A percentile compares a stretch with the other conserved stretches of the same genome.
Evolutionary conservation across 92 coral and sea anemone species (phyloP).

Genomic region (Heteractis magnifica): DNA sequence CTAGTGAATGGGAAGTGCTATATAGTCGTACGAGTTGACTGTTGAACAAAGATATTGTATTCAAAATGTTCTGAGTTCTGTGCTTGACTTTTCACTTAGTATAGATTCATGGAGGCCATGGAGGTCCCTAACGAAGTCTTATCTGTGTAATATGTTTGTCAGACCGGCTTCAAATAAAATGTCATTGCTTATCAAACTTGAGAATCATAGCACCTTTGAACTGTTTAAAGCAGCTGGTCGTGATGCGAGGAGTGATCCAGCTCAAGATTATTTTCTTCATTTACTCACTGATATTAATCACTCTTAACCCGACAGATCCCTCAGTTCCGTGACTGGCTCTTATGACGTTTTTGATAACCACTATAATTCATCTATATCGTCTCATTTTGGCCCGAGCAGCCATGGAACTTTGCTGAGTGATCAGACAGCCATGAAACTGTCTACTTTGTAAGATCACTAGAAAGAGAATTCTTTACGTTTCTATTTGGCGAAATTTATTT

Average conservation of each 20-base stretch:
- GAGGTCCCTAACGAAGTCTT: no score
- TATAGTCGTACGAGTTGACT: no score
- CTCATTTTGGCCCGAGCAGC: not conserved
- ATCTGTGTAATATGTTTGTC: no score
- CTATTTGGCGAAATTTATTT: not conserved
- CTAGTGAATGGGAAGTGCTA: no score
- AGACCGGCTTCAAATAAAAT: not conserved
- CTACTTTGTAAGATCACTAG: no score
- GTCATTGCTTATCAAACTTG: not conserved
- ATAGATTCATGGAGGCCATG: no score
- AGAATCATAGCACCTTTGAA: conserved; percentile 5
- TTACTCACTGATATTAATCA: not conserved
- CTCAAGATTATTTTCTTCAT: conserved; percentile 1
- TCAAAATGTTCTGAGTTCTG: no score
- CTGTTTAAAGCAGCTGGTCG: conserved; percentile 9
- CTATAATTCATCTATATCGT: not conserved
- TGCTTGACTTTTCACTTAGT: no score
- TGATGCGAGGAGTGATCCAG: conserved; percentile 3
- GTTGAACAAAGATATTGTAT: no score
- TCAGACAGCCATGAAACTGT: not conserved
- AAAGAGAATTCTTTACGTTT: no score
- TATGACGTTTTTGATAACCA: not conserved
- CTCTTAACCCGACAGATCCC: not conserved
- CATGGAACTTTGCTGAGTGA: not conserved
- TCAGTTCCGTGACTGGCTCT: not conserved